phyloP scores from a whole-genome alignment of 2,113 vertebrate species.

The Pionites leucogaster region DNA sequence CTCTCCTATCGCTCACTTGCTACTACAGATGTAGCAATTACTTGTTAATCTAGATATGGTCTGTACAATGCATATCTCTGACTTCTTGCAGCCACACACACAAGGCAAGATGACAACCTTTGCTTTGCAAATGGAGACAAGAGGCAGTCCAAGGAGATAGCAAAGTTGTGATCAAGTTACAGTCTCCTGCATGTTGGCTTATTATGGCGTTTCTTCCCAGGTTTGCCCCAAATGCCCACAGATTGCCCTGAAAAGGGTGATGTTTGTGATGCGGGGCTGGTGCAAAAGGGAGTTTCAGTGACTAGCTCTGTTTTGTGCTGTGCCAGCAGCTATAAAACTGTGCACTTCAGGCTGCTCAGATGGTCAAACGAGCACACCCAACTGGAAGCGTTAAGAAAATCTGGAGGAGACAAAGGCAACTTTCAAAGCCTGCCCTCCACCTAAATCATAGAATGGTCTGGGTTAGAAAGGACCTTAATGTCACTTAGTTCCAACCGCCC shows the following conservation, averaged over 20 bases:
- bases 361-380: not conserved
- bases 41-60: constrained; percentile 1
- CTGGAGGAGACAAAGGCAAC: not conserved
- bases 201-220: not conserved
- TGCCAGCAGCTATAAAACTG: not conserved
- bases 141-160: not conserved
- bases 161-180: not conserved
- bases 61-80: not conserved
- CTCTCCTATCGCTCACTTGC: not conserved
- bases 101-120: not conserved
- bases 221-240: not conserved
- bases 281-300: not conserved
- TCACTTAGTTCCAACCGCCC: not conserved
- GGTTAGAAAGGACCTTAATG: not conserved
- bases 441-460: not conserved
- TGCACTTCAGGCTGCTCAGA: not conserved
- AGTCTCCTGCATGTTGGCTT: not conserved
- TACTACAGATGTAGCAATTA: constrained; percentile 35
- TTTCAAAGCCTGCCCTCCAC: not conserved
- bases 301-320: not conserved
- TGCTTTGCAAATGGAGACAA: not conserved
- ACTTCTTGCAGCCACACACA: not conserved
- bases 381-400: not conserved
- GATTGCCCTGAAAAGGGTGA: not conserved
- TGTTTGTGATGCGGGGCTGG: not conserved